phyloP scores from a whole-genome alignment of 2,888 invertebrate genomes.

The Biston betularia region DNA sequence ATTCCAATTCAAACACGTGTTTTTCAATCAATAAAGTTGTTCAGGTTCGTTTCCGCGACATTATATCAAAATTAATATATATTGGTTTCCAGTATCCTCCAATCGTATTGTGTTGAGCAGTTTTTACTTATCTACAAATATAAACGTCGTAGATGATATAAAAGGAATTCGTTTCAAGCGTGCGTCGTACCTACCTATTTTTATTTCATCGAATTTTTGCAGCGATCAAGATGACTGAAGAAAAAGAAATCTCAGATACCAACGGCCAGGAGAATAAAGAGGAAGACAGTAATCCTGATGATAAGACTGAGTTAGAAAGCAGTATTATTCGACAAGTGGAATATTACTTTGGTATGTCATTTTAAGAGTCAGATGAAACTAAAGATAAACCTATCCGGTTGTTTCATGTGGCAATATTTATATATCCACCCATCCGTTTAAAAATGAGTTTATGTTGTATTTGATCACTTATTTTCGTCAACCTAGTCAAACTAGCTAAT shows the following conservation, averaged over 20 bases:
- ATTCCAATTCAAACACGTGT: constrained; percentile 16
- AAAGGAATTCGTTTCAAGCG: background rate
- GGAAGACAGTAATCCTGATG: constrained; percentile 52
- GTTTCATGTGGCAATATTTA: background rate
- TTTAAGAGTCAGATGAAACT: background rate
- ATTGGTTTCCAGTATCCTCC: background rate
- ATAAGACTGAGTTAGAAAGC: constrained; percentile 78
- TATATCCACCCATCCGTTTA: background rate
- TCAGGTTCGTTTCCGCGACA: background rate
- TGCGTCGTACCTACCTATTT: background rate
- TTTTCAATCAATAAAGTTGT: constrained; percentile 4
- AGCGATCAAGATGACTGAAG: constrained; percentile 69
- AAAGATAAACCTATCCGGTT: constrained; percentile 10
- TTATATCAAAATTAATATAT: background rate
- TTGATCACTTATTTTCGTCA: no score
- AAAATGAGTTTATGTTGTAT: no score
- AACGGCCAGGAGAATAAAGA: constrained; percentile 67
- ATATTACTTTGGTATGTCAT: constrained; percentile 84
- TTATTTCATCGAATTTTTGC: constrained; percentile 26
- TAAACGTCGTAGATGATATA: background rate
- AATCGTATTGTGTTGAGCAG: constrained; percentile 1
- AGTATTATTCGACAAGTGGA: constrained; percentile 90
- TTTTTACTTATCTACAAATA: background rate
- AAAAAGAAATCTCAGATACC: constrained; percentile 66
- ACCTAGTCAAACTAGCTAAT: no score